Conservation (phyloP, 2,888 invertebrate genomes). For the Axea sp. region DNA sequence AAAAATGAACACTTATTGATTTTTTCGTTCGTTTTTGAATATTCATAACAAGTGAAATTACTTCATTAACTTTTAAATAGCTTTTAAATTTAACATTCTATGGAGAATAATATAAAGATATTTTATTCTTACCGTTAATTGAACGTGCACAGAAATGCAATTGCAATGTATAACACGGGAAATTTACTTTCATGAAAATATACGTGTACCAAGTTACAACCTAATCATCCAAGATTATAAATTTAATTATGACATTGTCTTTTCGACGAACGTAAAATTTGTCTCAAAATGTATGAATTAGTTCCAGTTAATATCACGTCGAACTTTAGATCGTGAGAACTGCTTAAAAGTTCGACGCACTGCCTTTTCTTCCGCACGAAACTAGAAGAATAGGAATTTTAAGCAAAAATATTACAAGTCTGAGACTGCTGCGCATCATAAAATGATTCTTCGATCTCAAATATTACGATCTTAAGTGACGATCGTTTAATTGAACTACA, state of each 20-base stretch:
- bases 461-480: slow-evolving; percentile 32
- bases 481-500: slow-evolving; percentile 43
- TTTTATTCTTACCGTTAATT: slow-evolving; percentile 22
- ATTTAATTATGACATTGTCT: slow-evolving; percentile 41
- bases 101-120: slow-evolving; percentile 22
- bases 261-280: slow-evolving; percentile 11
- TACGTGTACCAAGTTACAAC: background rate
- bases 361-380: too few species aligned
- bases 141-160: slow-evolving; percentile 1
- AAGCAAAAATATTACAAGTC: too few species aligned
- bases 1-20: slow-evolving; percentile 44
- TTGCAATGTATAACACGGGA: slow-evolving; percentile 2
- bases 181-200: slow-evolving; percentile 3
- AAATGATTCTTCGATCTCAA: too few species aligned
- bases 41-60: slow-evolving; percentile 48
- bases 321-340: slow-evolving; percentile 31
- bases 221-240: slow-evolving; percentile 11
- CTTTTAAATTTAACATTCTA: slow-evolving; percentile 22
- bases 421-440: too few species aligned
- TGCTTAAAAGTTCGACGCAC: slow-evolving; percentile 41
- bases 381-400: too few species aligned
- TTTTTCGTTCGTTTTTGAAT: slow-evolving; percentile 26
- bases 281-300: slow-evolving; percentile 33
- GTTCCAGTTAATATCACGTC: slow-evolving; percentile 26
- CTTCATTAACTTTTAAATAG: slow-evolving; percentile 48